phyloP scores from a whole-genome alignment of 2,888 invertebrate genomes.

The Plebejus melissa region DNA sequence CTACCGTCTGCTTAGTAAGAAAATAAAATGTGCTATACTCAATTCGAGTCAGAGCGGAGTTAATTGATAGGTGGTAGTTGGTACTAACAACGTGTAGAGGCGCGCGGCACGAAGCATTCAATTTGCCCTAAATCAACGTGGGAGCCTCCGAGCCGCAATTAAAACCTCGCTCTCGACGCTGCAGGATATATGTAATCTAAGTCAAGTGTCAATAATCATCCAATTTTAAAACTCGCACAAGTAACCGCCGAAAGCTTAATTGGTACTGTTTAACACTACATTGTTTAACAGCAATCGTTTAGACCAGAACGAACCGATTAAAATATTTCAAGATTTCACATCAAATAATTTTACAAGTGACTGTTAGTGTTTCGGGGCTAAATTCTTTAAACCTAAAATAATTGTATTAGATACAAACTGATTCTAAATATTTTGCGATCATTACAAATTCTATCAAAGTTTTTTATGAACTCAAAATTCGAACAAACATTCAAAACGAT shows the following conservation, averaged over 20 bases:
- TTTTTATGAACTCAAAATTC: background rate
- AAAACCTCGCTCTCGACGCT: constrained; percentile 55
- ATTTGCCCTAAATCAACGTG: constrained; percentile 65
- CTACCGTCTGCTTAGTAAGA: constrained; percentile 27
- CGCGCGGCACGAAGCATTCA: constrained; percentile 57
- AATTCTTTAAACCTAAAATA: background rate
- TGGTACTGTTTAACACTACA: constrained; percentile 36
- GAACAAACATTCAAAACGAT: constrained; percentile 6
- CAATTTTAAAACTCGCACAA: constrained; percentile 47
- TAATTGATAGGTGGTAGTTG: constrained; percentile 64
- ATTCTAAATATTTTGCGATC: background rate
- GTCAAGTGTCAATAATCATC: constrained; percentile 50
- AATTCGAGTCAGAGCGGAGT: constrained; percentile 41
- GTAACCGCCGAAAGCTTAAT: constrained; percentile 34
- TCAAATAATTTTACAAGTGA: no score
- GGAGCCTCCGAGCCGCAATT: constrained; percentile 54
- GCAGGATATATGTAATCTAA: constrained; percentile 55
- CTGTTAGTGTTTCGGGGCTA: no score
- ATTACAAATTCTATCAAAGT: background rate
- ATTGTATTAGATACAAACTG: background rate
- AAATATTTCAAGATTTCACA: constrained; percentile 15
- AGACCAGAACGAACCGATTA: background rate
- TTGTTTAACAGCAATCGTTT: constrained; percentile 32
- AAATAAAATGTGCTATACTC: constrained; percentile 35
- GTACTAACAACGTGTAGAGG: constrained; percentile 52